phyloP scores from a whole-genome alignment of 2,888 invertebrate genomes.

The Apotomis turbidana region DNA sequence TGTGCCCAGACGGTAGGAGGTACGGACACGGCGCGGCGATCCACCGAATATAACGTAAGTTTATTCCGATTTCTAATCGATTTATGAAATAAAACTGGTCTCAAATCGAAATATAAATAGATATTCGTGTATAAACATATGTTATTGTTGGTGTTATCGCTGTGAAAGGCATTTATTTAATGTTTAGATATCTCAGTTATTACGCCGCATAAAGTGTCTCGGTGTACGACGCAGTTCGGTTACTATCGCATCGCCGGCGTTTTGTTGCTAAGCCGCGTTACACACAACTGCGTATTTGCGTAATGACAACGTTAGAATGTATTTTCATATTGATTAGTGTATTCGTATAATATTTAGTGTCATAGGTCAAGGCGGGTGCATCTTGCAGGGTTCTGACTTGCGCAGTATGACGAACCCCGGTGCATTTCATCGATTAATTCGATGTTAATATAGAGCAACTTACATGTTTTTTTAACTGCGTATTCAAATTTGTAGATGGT shows the following conservation, averaged over 20 bases:
- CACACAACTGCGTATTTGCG: constrained; percentile 71
- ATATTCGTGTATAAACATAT: constrained; percentile 46
- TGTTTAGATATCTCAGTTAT: constrained; percentile 71
- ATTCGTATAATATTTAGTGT: constrained; percentile 1
- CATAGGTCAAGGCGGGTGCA: constrained; percentile 28
- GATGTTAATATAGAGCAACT: constrained; percentile 1
- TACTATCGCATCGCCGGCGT: constrained; percentile 63
- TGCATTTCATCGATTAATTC: constrained; percentile 29
- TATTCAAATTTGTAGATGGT: no score
- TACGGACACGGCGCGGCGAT: constrained; percentile 61
- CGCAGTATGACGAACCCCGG: constrained; percentile 25
- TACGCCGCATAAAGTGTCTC: constrained; percentile 69
- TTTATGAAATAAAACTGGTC: constrained; percentile 59
- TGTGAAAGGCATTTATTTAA: constrained; percentile 57
- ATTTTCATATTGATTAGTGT: constrained; percentile 15
- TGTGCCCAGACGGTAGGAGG: constrained; percentile 63
- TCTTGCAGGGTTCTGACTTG: constrained; percentile 22
- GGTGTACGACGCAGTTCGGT: constrained; percentile 72
- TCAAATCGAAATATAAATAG: constrained; percentile 41
- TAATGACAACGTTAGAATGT: constrained; percentile 52
- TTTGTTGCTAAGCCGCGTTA: constrained; percentile 77
- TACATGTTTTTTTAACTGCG: no score
- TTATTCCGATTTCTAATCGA: constrained; percentile 48
- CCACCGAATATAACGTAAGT: constrained; percentile 63
- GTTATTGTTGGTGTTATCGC: constrained; percentile 40